Evolutionary conservation across 2,888 invertebrate species (phyloP), one percentile per base, ranked within the genome.

Genomic region (Apodemia mormo): DNA sequence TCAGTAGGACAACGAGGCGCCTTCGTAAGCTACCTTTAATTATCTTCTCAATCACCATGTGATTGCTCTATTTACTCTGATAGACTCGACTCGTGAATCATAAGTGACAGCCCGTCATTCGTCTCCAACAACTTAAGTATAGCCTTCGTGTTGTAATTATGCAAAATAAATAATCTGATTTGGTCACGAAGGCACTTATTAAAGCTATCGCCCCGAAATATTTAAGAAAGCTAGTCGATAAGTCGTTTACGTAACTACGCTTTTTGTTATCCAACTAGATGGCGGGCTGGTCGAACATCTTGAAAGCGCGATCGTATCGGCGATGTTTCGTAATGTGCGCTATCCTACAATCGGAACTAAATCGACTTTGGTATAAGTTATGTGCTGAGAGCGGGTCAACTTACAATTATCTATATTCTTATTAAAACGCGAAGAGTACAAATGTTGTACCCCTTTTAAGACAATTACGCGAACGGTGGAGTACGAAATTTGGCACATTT

Each of bases 231-330:
- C 85, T 86, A 86, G 85, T 85, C 80, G 77, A 81, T 82, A 82
- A 82, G 79, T 73, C 52, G 76, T 82, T 91, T 90, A 86, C 86
- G 86, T 86, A 92, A 92, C 80, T 75, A 70, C 76, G 80, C 75
- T 84, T 87, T 86, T 86, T 82, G 84, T 85, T 82, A 81, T 82
- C 81, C 80, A 81, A 84, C 80, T 76, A 79, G 79, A 76, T 85
- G 61, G 61, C 33, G 33, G 33, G 86, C 84, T 88, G 85, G 85
- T 86, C 84, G 82, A 85, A 85, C 88, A 86, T 88, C 89, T 89
- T 81, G 84, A 85, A 85, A 86, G 84, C 82, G 76, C 76, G 88
- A 90, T 90, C 78, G 79, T 88, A 90, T 90, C 90, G 79, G 76
- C 66, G 71, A 54, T 70, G 79, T 90, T 87, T 88, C 89, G 87